Conservation (phyloP, 1,140 invertebrate species). For the Chrysoperla carnea region DNA sequence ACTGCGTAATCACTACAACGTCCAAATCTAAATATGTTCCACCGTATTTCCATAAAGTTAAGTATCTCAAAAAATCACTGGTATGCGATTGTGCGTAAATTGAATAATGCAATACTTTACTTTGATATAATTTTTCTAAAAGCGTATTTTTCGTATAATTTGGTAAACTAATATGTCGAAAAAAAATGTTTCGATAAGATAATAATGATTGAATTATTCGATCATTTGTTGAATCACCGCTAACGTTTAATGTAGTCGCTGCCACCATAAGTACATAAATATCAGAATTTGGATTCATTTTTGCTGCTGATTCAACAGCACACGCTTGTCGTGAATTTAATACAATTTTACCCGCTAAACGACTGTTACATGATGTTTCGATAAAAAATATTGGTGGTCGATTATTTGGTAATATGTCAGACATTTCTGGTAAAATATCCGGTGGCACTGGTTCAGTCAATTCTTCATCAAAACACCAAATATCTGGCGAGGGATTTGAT, state of each 20-base stretch:
- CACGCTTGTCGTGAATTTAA: conserved; percentile 39
- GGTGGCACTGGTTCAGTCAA: no score
- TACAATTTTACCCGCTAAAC: conserved; percentile 17
- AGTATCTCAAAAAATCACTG: conserved; percentile 46
- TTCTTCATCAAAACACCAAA: no score
- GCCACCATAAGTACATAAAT: conserved; percentile 36
- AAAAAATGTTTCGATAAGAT: conserved; percentile 36
- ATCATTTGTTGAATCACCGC: conserved; percentile 15
- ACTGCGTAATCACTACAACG: conserved; percentile 42
- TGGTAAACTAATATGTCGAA: conserved; percentile 32
- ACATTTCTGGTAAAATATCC: no score
- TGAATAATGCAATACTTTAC: conserved; percentile 31
- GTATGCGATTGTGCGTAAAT: conserved; percentile 38
- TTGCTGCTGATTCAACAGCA: conserved; percentile 45
- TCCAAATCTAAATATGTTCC: conserved; percentile 66
- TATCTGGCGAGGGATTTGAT: no score
- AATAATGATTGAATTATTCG: conserved; percentile 24
- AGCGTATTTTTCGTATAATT: conserved; percentile 38
- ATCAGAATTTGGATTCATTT: conserved; percentile 33
- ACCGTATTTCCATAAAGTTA: conserved; percentile 57
- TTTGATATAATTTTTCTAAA: conserved; percentile 35
- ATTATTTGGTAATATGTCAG: background rate
- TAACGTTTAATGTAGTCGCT: conserved; percentile 20
- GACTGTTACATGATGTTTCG: conserved; percentile 30
- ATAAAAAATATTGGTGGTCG: conserved; percentile 32